Evolutionary conservation across 2,113 vertebrate species (phyloP).

Genomic region (Tupaia tana): DNA sequence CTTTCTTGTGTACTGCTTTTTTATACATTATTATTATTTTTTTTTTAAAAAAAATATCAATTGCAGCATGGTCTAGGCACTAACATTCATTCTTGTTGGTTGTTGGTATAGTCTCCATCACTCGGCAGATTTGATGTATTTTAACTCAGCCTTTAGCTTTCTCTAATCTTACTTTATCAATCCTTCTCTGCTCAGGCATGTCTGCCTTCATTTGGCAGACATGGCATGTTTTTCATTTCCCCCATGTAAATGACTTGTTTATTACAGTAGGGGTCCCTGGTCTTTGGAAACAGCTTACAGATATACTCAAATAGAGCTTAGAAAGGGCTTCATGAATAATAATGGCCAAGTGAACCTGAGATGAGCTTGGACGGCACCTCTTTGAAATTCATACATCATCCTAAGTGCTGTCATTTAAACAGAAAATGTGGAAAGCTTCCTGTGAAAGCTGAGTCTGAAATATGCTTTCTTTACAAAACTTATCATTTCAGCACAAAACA

Average conservation of each 20-base stretch:
- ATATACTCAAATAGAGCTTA: conserved; percentile 72
- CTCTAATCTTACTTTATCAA: conserved; percentile 39
- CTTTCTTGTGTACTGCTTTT: not conserved
- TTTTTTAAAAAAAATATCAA: not conserved
- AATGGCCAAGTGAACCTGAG: conserved; percentile 75
- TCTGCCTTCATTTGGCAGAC: conserved; percentile 77
- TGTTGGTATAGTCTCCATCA: conserved; percentile 36
- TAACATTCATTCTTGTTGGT: conserved; percentile 3
- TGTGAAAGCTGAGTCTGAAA: conserved; percentile 76
- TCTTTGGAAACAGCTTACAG: conserved; percentile 76
- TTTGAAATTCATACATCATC: conserved; percentile 80
- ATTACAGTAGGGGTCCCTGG: conserved; percentile 80
- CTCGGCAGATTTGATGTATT: conserved; percentile 63
- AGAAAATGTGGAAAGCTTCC: conserved; percentile 59
- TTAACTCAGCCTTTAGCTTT: conserved; percentile 67
- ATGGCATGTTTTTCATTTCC: conserved; percentile 74
- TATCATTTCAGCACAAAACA: conserved; percentile 59
- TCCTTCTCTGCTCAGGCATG: conserved; percentile 58
- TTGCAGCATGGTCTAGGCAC: conserved; percentile 17
- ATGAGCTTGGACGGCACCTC: conserved; percentile 75
- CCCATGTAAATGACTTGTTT: conserved; percentile 83
- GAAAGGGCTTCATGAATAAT: conserved; percentile 84
- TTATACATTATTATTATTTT: not conserved
- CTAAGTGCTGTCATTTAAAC: conserved; percentile 75
- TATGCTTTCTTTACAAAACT: conserved; percentile 64